These are phyloP conservation scores for Priocnemis perturbator DNA, from an alignment of 2,888 invertebrate species.

Conservation along the genomic window DNA sequence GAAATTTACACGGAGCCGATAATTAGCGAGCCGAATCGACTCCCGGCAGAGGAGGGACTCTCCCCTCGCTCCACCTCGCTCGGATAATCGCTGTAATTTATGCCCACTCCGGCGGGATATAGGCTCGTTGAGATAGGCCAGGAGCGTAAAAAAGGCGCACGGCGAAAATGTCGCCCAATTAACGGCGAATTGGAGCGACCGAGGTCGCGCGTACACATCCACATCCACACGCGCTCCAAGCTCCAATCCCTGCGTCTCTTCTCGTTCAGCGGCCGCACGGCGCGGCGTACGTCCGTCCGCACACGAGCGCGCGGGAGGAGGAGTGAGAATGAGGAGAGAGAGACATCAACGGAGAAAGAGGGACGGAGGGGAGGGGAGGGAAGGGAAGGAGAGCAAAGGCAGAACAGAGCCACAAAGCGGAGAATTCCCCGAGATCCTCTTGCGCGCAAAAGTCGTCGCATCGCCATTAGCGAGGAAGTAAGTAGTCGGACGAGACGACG, in stretches of 20 bases:
- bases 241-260: neutral
- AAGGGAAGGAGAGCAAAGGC: constrained; percentile 14
- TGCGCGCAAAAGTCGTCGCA: constrained; percentile 58
- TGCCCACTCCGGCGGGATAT: constrained; percentile 63
- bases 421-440: constrained; percentile 7
- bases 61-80: constrained; percentile 38
- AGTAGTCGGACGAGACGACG: constrained; percentile 25
- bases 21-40: constrained; percentile 66
- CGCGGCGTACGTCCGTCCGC: too few relatives aligned
- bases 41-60: constrained; percentile 26
- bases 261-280: constrained; percentile 21
- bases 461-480: constrained; percentile 59
- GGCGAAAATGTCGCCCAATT: constrained; percentile 72
- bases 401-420: constrained; percentile 37
- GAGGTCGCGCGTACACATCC: constrained; percentile 57
- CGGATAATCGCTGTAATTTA: constrained; percentile 71
- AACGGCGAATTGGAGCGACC: constrained; percentile 68
- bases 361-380: neutral
- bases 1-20: constrained; percentile 67
- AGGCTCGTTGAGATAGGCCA: constrained; percentile 62
- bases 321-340: constrained; percentile 16
- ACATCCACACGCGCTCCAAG: constrained; percentile 18
- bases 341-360: constrained; percentile 24
- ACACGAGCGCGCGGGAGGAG: constrained; percentile 6
- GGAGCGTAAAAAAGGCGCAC: constrained; percentile 55